Percentiles rank a stretch among this genome's conserved stretches.
These are phyloP conservation scores for Elephantulus edwardii DNA, from an alignment of 2,113 vertebrate genomes.

Conservation along the genomic window DNA sequence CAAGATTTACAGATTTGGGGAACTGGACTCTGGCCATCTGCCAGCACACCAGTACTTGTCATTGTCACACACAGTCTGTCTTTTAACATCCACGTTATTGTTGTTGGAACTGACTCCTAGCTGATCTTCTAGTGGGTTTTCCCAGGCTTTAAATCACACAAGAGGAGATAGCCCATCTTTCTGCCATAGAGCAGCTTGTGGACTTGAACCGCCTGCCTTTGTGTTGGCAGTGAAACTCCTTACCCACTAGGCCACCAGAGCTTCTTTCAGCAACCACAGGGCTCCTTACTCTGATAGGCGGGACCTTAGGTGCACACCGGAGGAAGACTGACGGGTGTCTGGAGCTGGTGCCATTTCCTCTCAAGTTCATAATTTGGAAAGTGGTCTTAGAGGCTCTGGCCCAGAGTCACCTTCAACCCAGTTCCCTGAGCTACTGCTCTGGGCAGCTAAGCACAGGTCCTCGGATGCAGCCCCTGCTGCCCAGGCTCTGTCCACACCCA, in stretches of 20 bases:
- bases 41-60: not conserved
- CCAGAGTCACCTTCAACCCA: not conserved
- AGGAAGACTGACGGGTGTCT: not conserved
- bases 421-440: not conserved
- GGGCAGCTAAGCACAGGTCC: not conserved
- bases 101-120: too few species aligned
- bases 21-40: not conserved
- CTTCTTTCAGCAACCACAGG: too few species aligned
- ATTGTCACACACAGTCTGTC: too few species aligned
- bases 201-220: too few species aligned
- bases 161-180: too few species aligned
- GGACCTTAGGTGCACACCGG: not conserved
- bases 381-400: not conserved
- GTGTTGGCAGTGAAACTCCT: too few species aligned
- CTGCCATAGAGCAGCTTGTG: too few species aligned
- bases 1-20: not conserved
- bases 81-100: not conserved
- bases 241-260: too few species aligned
- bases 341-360: not conserved
- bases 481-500: not conserved
- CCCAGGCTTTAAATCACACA: too few species aligned
- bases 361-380: not conserved
- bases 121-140: too few species aligned
- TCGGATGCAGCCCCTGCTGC: not conserved
- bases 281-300: accelerated